These are phyloP conservation scores for Muscina levida DNA, from an alignment of 2,888 invertebrate genomes.

Conservation along the genomic window DNA sequence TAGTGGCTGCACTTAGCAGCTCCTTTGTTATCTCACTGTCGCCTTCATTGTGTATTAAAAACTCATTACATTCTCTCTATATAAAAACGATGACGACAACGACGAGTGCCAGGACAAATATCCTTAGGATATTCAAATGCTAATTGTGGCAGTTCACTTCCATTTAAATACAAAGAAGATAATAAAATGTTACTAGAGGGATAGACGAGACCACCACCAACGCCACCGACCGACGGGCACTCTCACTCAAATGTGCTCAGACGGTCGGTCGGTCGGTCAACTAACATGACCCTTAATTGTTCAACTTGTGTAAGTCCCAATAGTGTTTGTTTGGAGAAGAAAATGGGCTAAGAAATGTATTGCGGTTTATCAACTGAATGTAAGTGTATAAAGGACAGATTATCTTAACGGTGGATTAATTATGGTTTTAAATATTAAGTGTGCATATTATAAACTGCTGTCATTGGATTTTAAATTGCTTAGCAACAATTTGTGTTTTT, in stretches of 20 bases:
- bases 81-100: background rate
- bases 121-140: slow-evolving; percentile 23
- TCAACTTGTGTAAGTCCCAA: too few relatives aligned
- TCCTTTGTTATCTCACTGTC: background rate
- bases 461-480: too few relatives aligned
- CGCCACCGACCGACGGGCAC: background rate
- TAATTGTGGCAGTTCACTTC: slow-evolving; percentile 36
- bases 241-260: background rate
- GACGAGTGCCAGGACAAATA: slow-evolving; percentile 22
- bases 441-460: too few relatives aligned
- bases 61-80: slow-evolving; percentile 51
- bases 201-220: background rate
- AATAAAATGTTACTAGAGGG: slow-evolving; percentile 1
- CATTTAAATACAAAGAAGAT: background rate
- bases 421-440: too few relatives aligned
- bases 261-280: too few relatives aligned
- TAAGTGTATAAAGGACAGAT: too few relatives aligned
- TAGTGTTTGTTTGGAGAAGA: too few relatives aligned
- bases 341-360: too few relatives aligned
- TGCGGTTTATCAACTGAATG: too few relatives aligned
- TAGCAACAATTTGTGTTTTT: too few relatives aligned
- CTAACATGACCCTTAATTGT: too few relatives aligned
- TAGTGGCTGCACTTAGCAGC: background rate
- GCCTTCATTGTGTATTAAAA: slow-evolving; percentile 54
- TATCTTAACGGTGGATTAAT: too few relatives aligned